phyloP scores from a whole-genome alignment of 1,140 invertebrate species.

The Papilio helenus region DNA sequence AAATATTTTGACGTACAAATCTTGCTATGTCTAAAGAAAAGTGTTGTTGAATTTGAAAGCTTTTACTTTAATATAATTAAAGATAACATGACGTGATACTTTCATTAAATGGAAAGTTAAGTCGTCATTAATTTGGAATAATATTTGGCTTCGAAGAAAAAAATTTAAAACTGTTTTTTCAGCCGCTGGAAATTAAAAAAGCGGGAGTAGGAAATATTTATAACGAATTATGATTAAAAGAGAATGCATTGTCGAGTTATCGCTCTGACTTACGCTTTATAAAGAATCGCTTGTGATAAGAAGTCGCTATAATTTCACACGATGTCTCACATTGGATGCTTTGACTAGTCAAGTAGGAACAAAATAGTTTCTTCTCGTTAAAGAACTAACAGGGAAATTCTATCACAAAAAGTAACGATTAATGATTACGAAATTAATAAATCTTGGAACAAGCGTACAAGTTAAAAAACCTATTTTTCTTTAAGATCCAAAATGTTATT shows the following conservation, averaged over 20 bases:
- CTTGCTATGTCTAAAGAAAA: background rate
- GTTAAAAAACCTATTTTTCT: background rate
- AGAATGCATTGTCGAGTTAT: background rate
- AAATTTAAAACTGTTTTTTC: background rate
- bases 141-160: background rate
- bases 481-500: too few species aligned
- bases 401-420: background rate
- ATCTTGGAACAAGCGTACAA: background rate
- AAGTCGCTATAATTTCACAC: background rate
- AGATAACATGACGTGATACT: background rate
- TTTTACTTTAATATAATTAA: background rate
- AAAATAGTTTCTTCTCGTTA: background rate
- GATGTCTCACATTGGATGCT: background rate
- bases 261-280: background rate
- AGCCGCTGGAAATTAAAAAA: background rate
- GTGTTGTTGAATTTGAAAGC: background rate
- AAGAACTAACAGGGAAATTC: background rate
- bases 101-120: background rate
- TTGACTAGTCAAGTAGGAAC: background rate
- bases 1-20: background rate
- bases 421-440: background rate
- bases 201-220: background rate
- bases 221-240: background rate
- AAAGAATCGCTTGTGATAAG: background rate
- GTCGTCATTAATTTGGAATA: background rate